Percentiles rank a stretch among this genome's conserved stretches.
Evolutionary conservation across 2,113 vertebrate species (phyloP).

Genomic region (Dendrocopos noguchii): DNA sequence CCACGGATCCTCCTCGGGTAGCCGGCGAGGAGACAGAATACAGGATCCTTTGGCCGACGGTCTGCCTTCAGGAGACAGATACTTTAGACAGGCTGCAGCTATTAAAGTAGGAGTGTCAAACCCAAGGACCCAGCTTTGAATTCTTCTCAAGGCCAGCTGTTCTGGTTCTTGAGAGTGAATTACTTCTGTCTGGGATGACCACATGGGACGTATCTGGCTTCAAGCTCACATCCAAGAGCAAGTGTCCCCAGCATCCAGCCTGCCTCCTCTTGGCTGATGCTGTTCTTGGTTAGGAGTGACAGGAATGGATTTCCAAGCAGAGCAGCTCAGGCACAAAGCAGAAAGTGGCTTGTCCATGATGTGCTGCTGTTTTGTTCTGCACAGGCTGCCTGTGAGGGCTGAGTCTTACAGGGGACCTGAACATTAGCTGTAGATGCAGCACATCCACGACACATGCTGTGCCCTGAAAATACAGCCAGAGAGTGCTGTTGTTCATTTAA

Average conservation of each 20-base stretch:
- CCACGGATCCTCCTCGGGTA: not conserved
- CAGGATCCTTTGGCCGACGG: not conserved
- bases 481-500: constrained; percentile 64
- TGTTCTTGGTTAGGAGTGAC: not conserved
- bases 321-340: not conserved
- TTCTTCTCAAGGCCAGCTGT: not conserved
- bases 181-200: not conserved
- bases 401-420: not conserved
- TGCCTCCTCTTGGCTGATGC: not conserved
- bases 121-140: not conserved
- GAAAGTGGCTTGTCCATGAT: not conserved
- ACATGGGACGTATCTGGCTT: not conserved
- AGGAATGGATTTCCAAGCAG: not conserved
- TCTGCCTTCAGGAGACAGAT: not conserved
- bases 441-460: constrained; percentile 20
- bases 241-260: not conserved
- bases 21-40: not conserved
- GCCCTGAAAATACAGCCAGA: constrained; percentile 53
- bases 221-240: not conserved
- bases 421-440: not conserved
- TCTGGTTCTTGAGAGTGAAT: not conserved
- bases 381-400: not conserved
- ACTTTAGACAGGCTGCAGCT: not conserved
- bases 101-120: not conserved
- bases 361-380: not conserved